A percentile compares a stretch with the other conserved stretches of the same genome.
These are phyloP conservation scores for Camelus dromedarius DNA, from an alignment of 2,113 vertebrate species.

Conservation along the genomic window DNA sequence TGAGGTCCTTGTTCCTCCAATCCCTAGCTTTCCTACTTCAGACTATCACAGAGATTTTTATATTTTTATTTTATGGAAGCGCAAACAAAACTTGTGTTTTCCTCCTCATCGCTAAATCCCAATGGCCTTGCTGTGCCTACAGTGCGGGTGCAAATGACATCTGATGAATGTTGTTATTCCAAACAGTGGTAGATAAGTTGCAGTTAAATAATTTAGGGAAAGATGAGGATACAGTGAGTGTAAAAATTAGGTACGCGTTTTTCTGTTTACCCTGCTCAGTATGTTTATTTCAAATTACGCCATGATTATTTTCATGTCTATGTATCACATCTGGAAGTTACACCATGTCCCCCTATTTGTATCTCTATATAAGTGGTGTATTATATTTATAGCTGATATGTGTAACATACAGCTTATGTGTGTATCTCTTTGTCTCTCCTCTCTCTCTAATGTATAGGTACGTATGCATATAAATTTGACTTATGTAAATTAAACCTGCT, in stretches of 20 bases:
- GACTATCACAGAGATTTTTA: neutral
- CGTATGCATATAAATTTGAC: neutral
- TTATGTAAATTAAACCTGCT: neutral
- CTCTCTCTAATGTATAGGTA: neutral
- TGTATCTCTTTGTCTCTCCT: neutral
- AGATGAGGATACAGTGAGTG: neutral
- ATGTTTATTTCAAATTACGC: neutral
- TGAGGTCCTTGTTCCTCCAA: neutral
- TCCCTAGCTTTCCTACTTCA: neutral
- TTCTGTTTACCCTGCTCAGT: neutral
- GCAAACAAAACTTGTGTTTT: slow-evolving; percentile 2
- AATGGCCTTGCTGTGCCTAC: neutral
- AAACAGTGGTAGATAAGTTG: neutral
- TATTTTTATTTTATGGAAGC: neutral
- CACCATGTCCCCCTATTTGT: neutral
- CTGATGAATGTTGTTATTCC: slow-evolving; percentile 10
- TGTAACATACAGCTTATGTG: neutral
- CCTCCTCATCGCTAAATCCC: neutral
- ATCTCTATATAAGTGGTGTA: neutral
- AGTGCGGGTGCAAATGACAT: neutral
- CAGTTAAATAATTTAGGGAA: slow-evolving; percentile 33
- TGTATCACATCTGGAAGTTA: neutral
- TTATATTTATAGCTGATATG: neutral
- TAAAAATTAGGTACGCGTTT: neutral
- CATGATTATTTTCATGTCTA: neutral